A percentile compares a stretch with the other conserved stretches of the same genome.
phyloP scores from a whole-genome alignment of 2,888 invertebrate genomes.

The Bugulina stolonifera region DNA sequence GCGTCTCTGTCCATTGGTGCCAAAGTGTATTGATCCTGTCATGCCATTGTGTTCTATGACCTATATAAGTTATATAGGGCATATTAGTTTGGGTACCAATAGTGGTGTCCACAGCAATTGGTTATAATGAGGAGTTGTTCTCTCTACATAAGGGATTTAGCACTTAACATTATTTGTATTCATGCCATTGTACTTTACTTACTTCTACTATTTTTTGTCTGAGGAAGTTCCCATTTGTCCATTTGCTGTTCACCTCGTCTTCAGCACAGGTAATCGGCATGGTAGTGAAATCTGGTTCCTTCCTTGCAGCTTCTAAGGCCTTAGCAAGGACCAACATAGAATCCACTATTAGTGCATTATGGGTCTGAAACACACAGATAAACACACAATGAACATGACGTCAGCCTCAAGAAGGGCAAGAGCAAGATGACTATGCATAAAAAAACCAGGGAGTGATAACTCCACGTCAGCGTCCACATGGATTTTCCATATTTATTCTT shows the following conservation, averaged over 20 bases:
- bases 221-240: background rate
- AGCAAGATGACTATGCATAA: too few species aligned
- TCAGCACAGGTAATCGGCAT: background rate
- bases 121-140: too few species aligned
- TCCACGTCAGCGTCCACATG: too few species aligned
- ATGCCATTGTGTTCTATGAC: background rate
- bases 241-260: background rate
- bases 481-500: too few species aligned
- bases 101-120: too few species aligned
- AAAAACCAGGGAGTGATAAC: too few species aligned
- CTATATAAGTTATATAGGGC: background rate
- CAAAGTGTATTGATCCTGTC: conserved; percentile 15
- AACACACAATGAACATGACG: too few species aligned
- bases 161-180: background rate
- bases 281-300: background rate
- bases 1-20: background rate
- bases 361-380: background rate
- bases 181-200: background rate
- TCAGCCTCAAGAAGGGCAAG: too few species aligned
- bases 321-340: background rate
- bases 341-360: conserved; percentile 19
- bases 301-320: background rate
- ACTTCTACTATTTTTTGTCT: background rate
- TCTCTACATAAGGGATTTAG: too few species aligned
- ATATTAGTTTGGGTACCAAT: too few species aligned